Evolutionary conservation across 2,888 invertebrate species (phyloP), one percentile per base, ranked within the genome.

Genomic region (Aleiodes testaceus): DNA sequence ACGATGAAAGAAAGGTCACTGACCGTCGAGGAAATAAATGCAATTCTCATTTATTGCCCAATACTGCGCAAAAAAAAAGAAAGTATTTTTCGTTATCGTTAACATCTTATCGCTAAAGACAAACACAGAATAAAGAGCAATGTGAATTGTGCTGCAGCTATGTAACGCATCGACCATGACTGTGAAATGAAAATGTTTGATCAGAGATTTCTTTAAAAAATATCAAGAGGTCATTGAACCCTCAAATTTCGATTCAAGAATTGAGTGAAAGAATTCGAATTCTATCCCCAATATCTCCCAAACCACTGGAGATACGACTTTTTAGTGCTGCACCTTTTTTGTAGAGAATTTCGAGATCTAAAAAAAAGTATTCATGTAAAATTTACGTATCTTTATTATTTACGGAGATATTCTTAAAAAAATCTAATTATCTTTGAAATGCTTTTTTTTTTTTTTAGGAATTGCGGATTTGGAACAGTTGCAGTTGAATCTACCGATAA

Each of bases 181-280:
- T 45, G 64, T 53, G 53, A 55, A 42, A 53, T 55, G 55, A 65
- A 70, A 65, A 64, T 52, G 65, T 70, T 70, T 70, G 70, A 64
- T 65, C 70, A 70, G 47, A 47, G 65, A n/a, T n/a, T 26, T 26
- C 47, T 63, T 69, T 70, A 12, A n/a, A 16, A 7, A 6, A 14
- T 44, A 12, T n/a, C 7, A 18, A 20, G 20, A 20, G 49, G 50
- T 12, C 65, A 14, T 12, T 64, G 50, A 65, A 50, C 49, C 16
- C 16, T 22, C 30, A n/a, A 49, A 22, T 26, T 49, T 16, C 11
- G 22, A 26, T 5, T 55, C 6, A 2, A 14, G 6, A 55, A 18
- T 59, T 18, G 16, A 59, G 36, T 42, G 11, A 11, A 7, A n/a
- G 1, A 5, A 5, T 49, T 49, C n/a, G n/a, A n/a, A 7, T 16